phyloP scores from a whole-genome alignment of 2,113 vertebrate genomes.

The Axis porcinus region DNA sequence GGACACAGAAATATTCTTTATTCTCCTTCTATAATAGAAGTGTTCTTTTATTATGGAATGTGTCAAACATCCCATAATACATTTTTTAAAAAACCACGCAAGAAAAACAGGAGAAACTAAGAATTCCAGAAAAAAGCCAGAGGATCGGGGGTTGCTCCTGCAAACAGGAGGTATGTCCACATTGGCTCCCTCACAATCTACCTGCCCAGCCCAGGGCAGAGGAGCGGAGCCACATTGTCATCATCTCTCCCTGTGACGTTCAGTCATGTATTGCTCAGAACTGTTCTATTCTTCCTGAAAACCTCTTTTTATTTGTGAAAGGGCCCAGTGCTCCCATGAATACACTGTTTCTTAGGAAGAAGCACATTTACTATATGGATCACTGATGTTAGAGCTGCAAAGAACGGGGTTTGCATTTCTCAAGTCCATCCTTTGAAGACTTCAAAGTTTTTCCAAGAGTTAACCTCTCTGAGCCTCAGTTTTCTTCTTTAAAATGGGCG shows the following conservation, averaged over 20 bases:
- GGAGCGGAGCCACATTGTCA: fast-evolving
- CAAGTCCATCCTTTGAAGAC: neutral
- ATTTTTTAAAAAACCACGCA: neutral
- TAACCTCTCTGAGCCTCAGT: neutral
- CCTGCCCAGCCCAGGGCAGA: neutral
- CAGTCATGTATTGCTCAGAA: neutral
- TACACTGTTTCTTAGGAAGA: neutral
- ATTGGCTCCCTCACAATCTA: fast-evolving
- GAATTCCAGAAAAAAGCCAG: neutral
- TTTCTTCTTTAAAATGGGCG: neutral
- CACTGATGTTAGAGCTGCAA: neutral
- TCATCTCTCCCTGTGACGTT: neutral
- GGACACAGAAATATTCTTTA: neutral
- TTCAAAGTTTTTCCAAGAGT: neutral
- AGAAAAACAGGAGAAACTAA: neutral
- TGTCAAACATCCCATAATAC: constrained; percentile 1
- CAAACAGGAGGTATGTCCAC: neutral
- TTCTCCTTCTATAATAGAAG: constrained; percentile 2
- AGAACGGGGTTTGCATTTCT: neutral
- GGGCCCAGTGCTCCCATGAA: neutral
- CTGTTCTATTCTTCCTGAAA: neutral
- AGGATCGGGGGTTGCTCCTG: neutral
- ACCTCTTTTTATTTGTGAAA: neutral
- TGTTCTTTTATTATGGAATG: neutral
- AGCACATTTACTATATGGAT: neutral